phyloP scores from a whole-genome alignment of 2,888 invertebrate species.

The Nemotelus pantherinus region DNA sequence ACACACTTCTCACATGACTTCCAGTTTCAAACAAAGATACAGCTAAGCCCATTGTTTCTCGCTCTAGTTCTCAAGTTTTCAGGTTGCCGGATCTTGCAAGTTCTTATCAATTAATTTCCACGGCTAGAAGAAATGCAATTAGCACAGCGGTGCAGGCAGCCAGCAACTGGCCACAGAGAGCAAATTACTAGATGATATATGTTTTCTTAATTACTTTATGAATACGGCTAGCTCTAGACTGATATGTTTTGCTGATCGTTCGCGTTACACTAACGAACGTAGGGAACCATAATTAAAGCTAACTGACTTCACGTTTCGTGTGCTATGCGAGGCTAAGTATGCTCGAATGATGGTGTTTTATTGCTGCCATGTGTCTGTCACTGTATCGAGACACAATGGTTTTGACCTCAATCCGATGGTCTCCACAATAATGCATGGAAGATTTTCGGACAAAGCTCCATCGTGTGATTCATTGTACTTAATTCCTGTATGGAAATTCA shows the following conservation, averaged over 20 bases:
- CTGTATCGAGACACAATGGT: background rate
- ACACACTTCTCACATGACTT: background rate
- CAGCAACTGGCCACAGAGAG: too few species aligned
- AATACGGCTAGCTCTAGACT: too few species aligned
- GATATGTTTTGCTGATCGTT: too few species aligned
- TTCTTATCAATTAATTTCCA: conserved; percentile 14
- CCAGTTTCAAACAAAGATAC: background rate
- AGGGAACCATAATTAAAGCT: conserved; percentile 12
- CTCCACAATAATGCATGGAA: background rate
- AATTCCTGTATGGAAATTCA: too few species aligned
- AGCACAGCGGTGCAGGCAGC: conserved; percentile 1
- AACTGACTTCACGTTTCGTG: conserved; percentile 16
- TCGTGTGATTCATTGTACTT: too few species aligned
- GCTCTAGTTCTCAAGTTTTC: background rate
- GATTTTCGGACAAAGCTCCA: too few species aligned
- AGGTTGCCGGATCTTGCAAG: conserved; percentile 9
- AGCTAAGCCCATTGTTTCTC: background rate
- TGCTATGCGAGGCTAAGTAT: background rate
- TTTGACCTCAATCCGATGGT: background rate
- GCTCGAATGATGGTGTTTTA: background rate
- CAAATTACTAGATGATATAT: too few species aligned
- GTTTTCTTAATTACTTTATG: too few species aligned
- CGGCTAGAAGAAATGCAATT: background rate
- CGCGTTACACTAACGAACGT: background rate
- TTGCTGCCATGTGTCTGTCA: background rate